These are phyloP conservation scores for Sylvilagus bachmani DNA, from an alignment of 2,113 vertebrate genomes.

Conservation along the genomic window DNA sequence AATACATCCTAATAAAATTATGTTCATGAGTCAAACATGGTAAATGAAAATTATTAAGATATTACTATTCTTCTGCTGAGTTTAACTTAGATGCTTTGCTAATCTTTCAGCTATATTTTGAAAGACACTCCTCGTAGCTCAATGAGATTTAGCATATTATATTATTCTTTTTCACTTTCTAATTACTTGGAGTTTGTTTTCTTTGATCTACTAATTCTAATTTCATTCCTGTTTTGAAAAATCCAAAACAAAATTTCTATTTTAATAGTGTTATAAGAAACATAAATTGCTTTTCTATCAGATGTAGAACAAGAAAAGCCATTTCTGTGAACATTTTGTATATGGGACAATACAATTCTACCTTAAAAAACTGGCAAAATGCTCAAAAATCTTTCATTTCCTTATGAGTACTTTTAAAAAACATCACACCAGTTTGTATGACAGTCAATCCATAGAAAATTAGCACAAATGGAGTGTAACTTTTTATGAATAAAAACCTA, in stretches of 20 bases:
- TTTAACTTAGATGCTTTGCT: slow-evolving; percentile 50
- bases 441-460: slow-evolving; percentile 70
- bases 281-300: slow-evolving; percentile 17
- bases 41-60: background rate
- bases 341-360: slow-evolving; percentile 49
- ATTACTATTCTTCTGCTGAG: background rate
- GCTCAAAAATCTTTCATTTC: slow-evolving; percentile 36
- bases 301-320: slow-evolving; percentile 6
- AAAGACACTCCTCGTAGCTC: background rate
- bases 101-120: background rate
- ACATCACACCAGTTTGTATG: slow-evolving; percentile 73
- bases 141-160: background rate
- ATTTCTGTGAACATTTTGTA: slow-evolving; percentile 52
- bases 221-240: slow-evolving; percentile 48
- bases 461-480: slow-evolving; percentile 80
- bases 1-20: background rate
- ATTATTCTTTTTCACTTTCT: background rate
- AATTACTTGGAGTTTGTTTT: background rate
- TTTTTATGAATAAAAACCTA: slow-evolving; percentile 78
- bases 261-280: slow-evolving; percentile 27
- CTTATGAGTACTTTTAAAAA: slow-evolving; percentile 53
- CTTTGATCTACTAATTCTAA: slow-evolving; percentile 31
- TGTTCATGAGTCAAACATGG: slow-evolving; percentile 9
- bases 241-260: background rate
- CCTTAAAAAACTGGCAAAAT: background rate